phyloP scores from a whole-genome alignment of 1,140 invertebrate genomes.

The Aethina tumida region DNA sequence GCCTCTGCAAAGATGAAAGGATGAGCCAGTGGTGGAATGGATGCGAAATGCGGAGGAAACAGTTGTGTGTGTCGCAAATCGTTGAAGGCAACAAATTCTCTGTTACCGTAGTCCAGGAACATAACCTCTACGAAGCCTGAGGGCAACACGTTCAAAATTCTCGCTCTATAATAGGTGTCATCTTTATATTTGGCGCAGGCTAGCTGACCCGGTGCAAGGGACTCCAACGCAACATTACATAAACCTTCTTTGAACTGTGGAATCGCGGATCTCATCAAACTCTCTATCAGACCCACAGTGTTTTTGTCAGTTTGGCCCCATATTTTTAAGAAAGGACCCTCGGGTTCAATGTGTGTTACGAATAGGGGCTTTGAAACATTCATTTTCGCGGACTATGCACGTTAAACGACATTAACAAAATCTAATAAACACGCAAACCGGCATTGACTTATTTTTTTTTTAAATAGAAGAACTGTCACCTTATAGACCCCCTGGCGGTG shows the following conservation, averaged over 20 bases:
- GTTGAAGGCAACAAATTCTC: conserved; percentile 41
- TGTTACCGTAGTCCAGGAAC: conserved; percentile 63
- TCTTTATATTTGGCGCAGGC: conserved; percentile 57
- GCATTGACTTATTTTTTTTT: no score
- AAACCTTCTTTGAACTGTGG: conserved; percentile 40
- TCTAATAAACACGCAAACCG: no score
- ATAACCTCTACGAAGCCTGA: conserved; percentile 46
- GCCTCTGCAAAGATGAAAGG: conserved; percentile 46
- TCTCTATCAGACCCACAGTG: conserved; percentile 43
- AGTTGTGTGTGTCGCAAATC: conserved; percentile 45
- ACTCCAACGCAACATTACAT: conserved; percentile 29
- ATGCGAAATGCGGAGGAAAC: conserved; percentile 40
- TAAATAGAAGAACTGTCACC: no score
- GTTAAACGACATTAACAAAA: no score
- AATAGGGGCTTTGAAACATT: no score
- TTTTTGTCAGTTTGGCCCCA: conserved; percentile 49
- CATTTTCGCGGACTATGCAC: no score
- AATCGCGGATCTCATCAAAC: conserved; percentile 38
- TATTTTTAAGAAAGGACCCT: conserved; percentile 54
- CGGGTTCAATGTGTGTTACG: conserved; percentile 54
- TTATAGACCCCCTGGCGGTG: no score
- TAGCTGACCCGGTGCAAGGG: conserved; percentile 40
- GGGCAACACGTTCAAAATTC: conserved; percentile 39
- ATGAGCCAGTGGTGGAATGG: conserved; percentile 42
- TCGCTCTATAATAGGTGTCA: conserved; percentile 50